Percentiles rank a stretch among this genome's conserved stretches.
Conservation (phyloP, 2,113 vertebrate species). For the Heteronetta atricapilla region DNA sequence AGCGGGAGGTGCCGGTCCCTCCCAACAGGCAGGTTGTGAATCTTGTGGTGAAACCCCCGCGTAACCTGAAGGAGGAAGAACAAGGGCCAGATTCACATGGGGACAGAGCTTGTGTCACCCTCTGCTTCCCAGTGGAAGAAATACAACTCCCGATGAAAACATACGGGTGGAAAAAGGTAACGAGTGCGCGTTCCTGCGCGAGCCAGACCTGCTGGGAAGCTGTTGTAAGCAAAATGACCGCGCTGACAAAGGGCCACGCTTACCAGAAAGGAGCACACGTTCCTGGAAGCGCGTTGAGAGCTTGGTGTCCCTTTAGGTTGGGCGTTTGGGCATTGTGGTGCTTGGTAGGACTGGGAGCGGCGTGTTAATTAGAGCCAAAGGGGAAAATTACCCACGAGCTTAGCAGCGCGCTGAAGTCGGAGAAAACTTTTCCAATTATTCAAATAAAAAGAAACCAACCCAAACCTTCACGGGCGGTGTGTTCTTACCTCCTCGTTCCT, state of each 20-base stretch:
- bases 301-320: not conserved
- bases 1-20: not conserved
- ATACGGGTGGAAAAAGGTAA: fast-evolving
- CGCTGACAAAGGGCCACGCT: not conserved
- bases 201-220: not conserved
- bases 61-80: not conserved
- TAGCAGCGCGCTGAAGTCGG: fast-evolving
- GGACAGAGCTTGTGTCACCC: not conserved
- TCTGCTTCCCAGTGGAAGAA: not conserved
- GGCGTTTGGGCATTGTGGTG: not conserved
- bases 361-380: not conserved
- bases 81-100: not conserved
- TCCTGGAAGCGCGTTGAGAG: not conserved
- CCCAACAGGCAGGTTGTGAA: not conserved
- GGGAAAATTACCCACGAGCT: not conserved
- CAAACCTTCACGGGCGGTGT: fast-evolving
- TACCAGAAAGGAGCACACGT: not conserved
- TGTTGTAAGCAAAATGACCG: not conserved
- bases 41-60: not conserved
- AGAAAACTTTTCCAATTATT: not conserved
- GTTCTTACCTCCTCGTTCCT: not conserved
- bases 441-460: too few relatives aligned
- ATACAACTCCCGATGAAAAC: not conserved
- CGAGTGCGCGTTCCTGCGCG: not conserved
- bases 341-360: not conserved